Evolutionary conservation across 2,888 invertebrate genomes (phyloP), one percentile per base, ranked within the genome.

Genomic region (Digitonthophagus gazella): DNA sequence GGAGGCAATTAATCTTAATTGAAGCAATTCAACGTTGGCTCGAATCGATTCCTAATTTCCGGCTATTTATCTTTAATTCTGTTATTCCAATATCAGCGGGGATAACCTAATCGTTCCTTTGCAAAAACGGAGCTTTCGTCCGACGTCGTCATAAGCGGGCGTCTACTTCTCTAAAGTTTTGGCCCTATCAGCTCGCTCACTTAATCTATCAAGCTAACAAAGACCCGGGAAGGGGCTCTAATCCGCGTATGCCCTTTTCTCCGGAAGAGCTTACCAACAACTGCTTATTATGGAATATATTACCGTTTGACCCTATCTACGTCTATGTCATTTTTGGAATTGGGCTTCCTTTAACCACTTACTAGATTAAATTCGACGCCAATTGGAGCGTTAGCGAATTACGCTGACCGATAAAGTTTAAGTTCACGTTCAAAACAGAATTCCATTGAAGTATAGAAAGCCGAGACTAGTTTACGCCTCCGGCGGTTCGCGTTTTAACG

Each of bases 221-320:
- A 61, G 61, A 20, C n/a, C 20, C 20, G 18, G 19, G 20, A 18
- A 18, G 61, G 61, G 19, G 18, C 61, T 61, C 19, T 61, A 61
- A 61, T 61, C 61, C 61, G 61, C 20, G 61, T 61, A 61, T 61
- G 61, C 61, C 20, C 19, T 61, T 20, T 61, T 20, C 20, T 18
- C 18, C n/a, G 19, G 18, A 8, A 18, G 8, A 61, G 61, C 18
- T 61, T 61, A 58, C 58, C 18, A 18, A 61, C 61, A 19, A 61
- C 61, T 61, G 61, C 61, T 61, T 61, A 61, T 61, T 61, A 61
- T 61, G 61, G 61, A 61, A 61, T 61, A 61, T 61, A 61, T 61
- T 61, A 61, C 16, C n/a, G 20, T 20, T 20, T 44, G 28, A 44
- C 28, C 28, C 28, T 44, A 44, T 44, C 11, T 11, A 11, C 28